These are phyloP conservation scores for Caranx melampygus DNA, from an alignment of 2,113 vertebrate genomes.

Conservation along the genomic window DNA sequence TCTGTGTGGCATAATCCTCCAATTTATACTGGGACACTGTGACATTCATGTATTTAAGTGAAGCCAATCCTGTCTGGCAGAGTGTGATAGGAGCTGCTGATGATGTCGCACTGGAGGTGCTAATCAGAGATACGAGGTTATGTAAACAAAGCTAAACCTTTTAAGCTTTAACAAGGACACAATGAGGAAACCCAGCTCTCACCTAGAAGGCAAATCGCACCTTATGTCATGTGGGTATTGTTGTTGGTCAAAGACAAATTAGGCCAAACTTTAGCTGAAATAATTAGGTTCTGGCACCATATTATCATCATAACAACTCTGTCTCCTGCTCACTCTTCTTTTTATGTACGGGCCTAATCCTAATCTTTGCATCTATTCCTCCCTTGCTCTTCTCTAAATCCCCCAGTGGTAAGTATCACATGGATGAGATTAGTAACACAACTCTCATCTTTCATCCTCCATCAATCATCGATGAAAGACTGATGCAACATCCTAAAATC, in stretches of 20 bases:
- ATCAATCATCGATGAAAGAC: slow-evolving; percentile 24
- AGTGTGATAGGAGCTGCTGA: slow-evolving; percentile 13
- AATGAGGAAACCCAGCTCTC: slow-evolving; percentile 6
- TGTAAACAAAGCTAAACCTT: slow-evolving; percentile 50
- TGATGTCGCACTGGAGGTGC: slow-evolving; percentile 11
- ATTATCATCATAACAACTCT: neutral
- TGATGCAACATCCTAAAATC: slow-evolving; percentile 25
- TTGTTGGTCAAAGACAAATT: neutral
- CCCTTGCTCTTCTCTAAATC: slow-evolving; percentile 1
- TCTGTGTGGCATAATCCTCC: slow-evolving; percentile 1
- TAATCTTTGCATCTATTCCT: slow-evolving; percentile 13
- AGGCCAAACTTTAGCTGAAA: slow-evolving; percentile 6
- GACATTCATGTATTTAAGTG: slow-evolving; percentile 19
- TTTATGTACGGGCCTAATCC: neutral
- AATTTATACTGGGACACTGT: slow-evolving; percentile 4
- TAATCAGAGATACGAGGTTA: slow-evolving; percentile 51
- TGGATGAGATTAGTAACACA: slow-evolving; percentile 36
- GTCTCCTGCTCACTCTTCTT: neutral
- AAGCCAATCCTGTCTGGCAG: slow-evolving; percentile 19
- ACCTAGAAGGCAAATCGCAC: neutral
- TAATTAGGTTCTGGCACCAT: neutral
- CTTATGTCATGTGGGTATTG: neutral
- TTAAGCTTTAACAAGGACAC: slow-evolving; percentile 51
- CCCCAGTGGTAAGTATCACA: slow-evolving; percentile 24
- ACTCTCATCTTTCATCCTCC: slow-evolving; percentile 1